Conservation (phyloP, 1,140 invertebrate genomes). For the Chlorops oryzae region DNA sequence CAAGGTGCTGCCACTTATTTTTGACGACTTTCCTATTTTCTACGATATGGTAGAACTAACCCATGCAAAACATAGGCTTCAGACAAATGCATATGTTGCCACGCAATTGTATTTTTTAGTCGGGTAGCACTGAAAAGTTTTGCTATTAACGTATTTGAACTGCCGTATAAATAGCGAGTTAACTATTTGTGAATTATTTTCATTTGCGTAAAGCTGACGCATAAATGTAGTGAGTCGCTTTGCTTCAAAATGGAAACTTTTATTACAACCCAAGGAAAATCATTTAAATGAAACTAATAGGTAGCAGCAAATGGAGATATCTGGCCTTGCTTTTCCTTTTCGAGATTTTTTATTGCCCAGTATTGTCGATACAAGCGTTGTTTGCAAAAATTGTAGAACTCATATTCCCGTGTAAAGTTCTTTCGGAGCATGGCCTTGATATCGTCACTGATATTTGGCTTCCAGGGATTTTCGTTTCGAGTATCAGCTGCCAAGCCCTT, state of each 20-base stretch:
- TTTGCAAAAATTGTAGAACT: conserved; percentile 36
- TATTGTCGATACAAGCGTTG: conserved; percentile 35
- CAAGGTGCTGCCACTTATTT: too few species aligned
- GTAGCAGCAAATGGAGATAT: not conserved
- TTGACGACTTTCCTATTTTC: too few species aligned
- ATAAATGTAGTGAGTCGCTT: too few species aligned
- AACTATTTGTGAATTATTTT: too few species aligned
- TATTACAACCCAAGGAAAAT: not conserved
- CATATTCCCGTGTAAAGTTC: conserved; percentile 34
- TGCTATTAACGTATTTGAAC: too few species aligned
- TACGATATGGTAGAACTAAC: too few species aligned
- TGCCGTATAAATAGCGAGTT: not conserved
- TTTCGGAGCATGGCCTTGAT: conserved; percentile 23
- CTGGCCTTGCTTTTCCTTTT: conserved; percentile 1
- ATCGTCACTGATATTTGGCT: conserved; percentile 23
- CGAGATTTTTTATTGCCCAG: conserved; percentile 24
- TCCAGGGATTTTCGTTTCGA: conserved; percentile 29
- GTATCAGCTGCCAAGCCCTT: conserved; percentile 16
- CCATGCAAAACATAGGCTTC: too few species aligned
- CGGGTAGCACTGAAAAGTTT: too few species aligned
- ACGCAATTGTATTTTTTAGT: too few species aligned
- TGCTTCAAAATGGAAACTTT: not conserved
- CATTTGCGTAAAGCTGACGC: too few species aligned
- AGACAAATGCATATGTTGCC: too few species aligned
- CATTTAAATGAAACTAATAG: not conserved